These are phyloP conservation scores for Chiloscyllium plagiosum DNA, from an alignment of 2,113 vertebrate genomes.

Conservation along the genomic window DNA sequence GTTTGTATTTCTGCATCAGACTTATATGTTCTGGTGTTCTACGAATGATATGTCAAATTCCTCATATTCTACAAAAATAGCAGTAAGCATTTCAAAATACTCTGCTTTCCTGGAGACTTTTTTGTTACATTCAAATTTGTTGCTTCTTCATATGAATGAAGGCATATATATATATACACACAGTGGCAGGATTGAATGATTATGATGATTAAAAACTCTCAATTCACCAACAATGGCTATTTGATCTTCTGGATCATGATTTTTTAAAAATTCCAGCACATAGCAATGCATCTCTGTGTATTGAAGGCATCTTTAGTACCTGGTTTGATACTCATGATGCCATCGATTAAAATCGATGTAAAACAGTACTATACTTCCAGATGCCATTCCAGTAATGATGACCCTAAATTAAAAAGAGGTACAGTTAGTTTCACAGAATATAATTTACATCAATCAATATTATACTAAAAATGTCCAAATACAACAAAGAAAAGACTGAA, in stretches of 20 bases:
- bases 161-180: constrained; percentile 41
- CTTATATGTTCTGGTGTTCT: constrained; percentile 34
- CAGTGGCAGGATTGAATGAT: constrained; percentile 42
- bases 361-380: constrained; percentile 95
- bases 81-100: constrained; percentile 95
- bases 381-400: constrained; percentile 93
- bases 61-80: constrained; percentile 97
- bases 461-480: neutral
- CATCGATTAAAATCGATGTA: constrained; percentile 98
- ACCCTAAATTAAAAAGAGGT: constrained; percentile 61
- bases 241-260: constrained; percentile 30
- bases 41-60: constrained; percentile 56
- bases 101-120: constrained; percentile 67
- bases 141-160: constrained; percentile 48
- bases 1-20: constrained; percentile 48
- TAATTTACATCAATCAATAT: neutral
- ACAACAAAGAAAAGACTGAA: neutral
- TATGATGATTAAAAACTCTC: constrained; percentile 30
- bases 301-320: constrained; percentile 68
- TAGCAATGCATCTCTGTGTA: constrained; percentile 12
- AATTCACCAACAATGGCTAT: constrained; percentile 14
- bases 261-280: constrained; percentile 23
- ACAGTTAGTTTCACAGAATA: constrained; percentile 30
- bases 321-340: constrained; percentile 95
- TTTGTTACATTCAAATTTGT: constrained; percentile 77